phyloP scores from a whole-genome alignment of 2,797 vertebrate species.

The Brachymystax lenok region DNA sequence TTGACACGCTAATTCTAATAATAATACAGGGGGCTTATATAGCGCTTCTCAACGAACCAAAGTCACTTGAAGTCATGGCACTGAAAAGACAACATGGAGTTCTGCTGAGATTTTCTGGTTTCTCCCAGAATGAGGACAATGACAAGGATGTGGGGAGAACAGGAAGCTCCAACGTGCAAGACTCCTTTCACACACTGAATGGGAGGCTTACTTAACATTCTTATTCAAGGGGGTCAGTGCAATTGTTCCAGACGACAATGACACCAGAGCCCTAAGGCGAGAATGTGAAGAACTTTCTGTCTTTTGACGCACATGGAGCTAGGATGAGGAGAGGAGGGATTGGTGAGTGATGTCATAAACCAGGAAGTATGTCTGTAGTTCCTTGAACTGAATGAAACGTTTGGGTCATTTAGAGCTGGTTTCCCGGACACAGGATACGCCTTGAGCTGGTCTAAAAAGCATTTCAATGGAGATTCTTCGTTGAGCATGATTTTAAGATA shows the following conservation, averaged over 20 bases:
- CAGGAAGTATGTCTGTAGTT: not conserved
- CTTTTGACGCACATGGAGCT: not conserved
- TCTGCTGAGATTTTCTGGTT: not conserved
- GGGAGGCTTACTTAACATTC: slow-evolving; percentile 8
- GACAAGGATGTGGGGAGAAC: not conserved
- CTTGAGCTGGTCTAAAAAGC: not conserved
- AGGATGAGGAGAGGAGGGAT: not conserved
- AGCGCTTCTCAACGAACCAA: no score
- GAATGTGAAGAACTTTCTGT: not conserved
- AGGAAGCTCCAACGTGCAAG: not conserved
- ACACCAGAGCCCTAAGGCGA: not conserved
- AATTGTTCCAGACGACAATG: slow-evolving; percentile 13
- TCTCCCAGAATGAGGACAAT: not conserved
- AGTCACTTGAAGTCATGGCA: not conserved
- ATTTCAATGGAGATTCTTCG: no score
- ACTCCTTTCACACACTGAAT: not conserved
- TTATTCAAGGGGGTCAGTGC: not conserved
- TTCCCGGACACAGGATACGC: not conserved
- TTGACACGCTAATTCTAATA: no score
- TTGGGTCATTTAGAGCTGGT: not conserved
- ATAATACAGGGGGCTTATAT: no score
- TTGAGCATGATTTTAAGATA: no score
- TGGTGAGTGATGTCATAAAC: slow-evolving; percentile 5
- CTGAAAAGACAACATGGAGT: not conserved
- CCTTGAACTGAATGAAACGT: not conserved